Base-by-base conservation (phyloP, 2,797 vertebrate genomes). In the Macrochelys suwanniensis region DNA sequence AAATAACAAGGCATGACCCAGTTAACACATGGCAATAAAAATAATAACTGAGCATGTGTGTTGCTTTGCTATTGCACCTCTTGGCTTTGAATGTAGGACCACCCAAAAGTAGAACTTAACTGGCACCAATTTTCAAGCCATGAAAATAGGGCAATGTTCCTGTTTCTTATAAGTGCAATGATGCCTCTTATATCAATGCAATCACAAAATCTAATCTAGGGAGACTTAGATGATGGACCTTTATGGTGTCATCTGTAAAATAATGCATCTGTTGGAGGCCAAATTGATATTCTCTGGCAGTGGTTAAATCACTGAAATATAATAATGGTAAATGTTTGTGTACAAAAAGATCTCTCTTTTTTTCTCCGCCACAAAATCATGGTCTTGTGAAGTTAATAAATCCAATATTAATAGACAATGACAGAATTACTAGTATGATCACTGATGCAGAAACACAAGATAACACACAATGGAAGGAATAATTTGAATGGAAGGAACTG, bases 161-260 rank as follows among this genome's bases (percentile, higher is more conserved):
- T 87, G 84, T 37, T 90, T 77, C 13, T 82, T 82, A 19, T 50
- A 5, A 47, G 13, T 13, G 1, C 6, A 47, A 33, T 10, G 56
- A 80, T 85, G n/a, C 33, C 5, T 65, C 11, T 54, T 26, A 21
- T 19, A 25, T 33, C 21, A 51, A 37, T 79, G 50, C 49, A 92
- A 90, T 65, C 65, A 79, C 26, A 82, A 94, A 90, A 26, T 74
- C 33, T 84, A 85, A 88, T 84, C 28, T 79, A 81, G 53, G 86
- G 53, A 77, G 87, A 95, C 68, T 11, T 23, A 87, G 16, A 33
- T 23, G 68, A 85, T 11, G 61, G 77, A 51, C 5, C 3, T 93
- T 93, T 89, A 54, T 80, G 6, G 7, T 85, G 68, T 56, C 37
- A 76, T 87, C 89, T 81, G 61, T 90, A 56, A 95, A 93, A 86